phyloP scores from a whole-genome alignment of 2,113 vertebrate genomes.

The Muscicapa adusta region DNA sequence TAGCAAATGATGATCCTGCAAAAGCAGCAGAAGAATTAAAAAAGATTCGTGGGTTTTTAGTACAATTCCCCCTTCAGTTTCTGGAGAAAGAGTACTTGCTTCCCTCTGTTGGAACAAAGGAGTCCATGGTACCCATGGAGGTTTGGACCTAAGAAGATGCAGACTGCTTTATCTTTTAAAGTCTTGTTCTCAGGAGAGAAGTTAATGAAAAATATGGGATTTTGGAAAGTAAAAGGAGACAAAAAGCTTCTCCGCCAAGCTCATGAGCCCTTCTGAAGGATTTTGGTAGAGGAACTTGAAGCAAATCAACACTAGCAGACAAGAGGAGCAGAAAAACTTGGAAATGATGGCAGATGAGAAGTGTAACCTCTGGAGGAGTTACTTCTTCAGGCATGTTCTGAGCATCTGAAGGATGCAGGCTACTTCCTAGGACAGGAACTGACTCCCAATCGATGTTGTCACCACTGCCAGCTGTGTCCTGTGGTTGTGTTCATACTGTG shows the following conservation, averaged over 20 bases:
- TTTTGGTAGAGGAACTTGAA: slow-evolving; percentile 4
- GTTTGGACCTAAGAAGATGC: slow-evolving; percentile 86
- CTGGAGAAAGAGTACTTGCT: slow-evolving; percentile 87
- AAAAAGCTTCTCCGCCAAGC: neutral
- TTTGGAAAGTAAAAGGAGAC: neutral
- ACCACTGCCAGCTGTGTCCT: neutral
- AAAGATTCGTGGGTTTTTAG: slow-evolving; percentile 92
- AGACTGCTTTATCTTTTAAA: neutral
- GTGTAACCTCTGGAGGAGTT: neutral
- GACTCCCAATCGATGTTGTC: neutral
- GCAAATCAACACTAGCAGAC: neutral
- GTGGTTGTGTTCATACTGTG: neutral
- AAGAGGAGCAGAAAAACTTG: neutral
- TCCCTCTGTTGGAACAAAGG: slow-evolving; percentile 91
- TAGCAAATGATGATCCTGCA: slow-evolving; percentile 81
- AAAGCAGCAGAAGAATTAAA: slow-evolving; percentile 88
- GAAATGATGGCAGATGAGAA: neutral
- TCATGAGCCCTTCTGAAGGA: neutral
- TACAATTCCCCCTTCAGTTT: slow-evolving; percentile 93
- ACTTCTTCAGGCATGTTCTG: neutral
- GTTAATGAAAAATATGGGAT: neutral
- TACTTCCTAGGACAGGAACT: neutral
- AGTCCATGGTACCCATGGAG: slow-evolving; percentile 95
- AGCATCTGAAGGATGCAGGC: slow-evolving; percentile 8
- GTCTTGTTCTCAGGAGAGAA: neutral